Percentiles rank a stretch among this genome's conserved stretches.
Evolutionary conservation across 2,888 invertebrate genomes (phyloP).

Genomic region (Conomelus anceps): DNA sequence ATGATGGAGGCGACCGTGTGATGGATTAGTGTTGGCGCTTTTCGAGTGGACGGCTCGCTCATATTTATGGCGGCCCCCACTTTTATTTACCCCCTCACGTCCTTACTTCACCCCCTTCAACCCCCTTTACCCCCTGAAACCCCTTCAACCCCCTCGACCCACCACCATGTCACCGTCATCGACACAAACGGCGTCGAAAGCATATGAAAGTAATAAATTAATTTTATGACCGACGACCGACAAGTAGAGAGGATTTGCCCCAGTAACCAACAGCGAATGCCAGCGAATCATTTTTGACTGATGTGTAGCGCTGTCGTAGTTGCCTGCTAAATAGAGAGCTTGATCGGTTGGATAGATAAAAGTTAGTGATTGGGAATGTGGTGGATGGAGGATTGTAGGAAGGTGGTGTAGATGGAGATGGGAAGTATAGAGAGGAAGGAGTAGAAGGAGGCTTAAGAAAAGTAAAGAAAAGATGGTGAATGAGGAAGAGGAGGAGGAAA

Average conservation of each 20-base stretch:
- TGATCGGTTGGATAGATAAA: not conserved
- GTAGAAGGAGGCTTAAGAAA: not conserved
- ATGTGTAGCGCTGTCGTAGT: not conserved
- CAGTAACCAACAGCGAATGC: not conserved
- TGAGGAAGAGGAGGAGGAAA: not conserved
- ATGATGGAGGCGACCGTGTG: not conserved
- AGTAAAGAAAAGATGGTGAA: not conserved
- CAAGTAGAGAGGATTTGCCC: not conserved
- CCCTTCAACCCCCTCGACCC: not conserved
- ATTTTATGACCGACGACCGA: not conserved
- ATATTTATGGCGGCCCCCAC: not conserved
- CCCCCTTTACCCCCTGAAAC: not conserved
- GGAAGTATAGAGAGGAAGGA: not conserved
- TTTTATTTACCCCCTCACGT: too few relatives aligned
- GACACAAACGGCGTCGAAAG: not conserved
- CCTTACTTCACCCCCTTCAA: not conserved
- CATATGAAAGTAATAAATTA: constrained; percentile 7
- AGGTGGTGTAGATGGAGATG: not conserved
- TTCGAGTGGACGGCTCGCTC: not conserved
- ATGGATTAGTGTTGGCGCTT: not conserved
- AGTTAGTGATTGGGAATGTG: not conserved
- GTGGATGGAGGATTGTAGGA: too few relatives aligned
- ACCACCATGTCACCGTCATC: not conserved
- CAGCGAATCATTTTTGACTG: not conserved
- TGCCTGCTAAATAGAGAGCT: not conserved